phyloP scores from a whole-genome alignment of 2,113 vertebrate species.

The crab-eating macaque (Macaca fascicularis) region DNA sequence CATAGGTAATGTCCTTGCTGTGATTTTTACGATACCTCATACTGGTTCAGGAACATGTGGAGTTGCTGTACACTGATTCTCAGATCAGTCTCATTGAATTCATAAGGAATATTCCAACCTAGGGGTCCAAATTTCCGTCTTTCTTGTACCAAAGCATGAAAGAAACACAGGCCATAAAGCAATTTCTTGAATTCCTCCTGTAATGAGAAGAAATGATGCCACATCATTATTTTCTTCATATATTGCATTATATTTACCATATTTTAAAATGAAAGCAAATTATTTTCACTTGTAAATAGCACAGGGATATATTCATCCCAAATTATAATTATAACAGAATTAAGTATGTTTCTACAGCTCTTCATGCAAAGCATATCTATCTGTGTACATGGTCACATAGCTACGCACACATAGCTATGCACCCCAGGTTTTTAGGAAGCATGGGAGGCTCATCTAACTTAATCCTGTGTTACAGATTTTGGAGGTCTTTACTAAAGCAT shows the following conservation, averaged over 20 bases:
- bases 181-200: conserved; percentile 93
- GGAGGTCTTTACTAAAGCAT: not conserved
- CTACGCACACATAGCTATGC: fast-evolving
- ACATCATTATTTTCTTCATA: not conserved
- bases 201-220: conserved; percentile 19
- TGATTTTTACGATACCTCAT: conserved; percentile 83
- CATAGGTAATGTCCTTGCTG: not conserved
- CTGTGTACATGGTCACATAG: not conserved
- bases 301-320: not conserved
- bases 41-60: conserved; percentile 92
- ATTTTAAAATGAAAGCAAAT: not conserved
- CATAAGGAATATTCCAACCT: conserved; percentile 94
- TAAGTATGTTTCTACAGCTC: not conserved
- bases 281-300: not conserved
- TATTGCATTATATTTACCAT: not conserved
- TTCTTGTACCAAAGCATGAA: conserved; percentile 92
- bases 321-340: not conserved
- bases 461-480: not conserved
- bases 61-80: conserved; percentile 93
- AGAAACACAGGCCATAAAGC: conserved; percentile 93
- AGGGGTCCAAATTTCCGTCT: conserved; percentile 92
- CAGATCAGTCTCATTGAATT: conserved; percentile 93
- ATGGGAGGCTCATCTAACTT: not conserved
- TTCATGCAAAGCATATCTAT: not conserved
- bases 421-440: not conserved